A percentile compares a stretch with the other conserved stretches of the same genome.
phyloP scores from a whole-genome alignment of 2,797 vertebrate genomes.

The Hoplostethus atlanticus region DNA sequence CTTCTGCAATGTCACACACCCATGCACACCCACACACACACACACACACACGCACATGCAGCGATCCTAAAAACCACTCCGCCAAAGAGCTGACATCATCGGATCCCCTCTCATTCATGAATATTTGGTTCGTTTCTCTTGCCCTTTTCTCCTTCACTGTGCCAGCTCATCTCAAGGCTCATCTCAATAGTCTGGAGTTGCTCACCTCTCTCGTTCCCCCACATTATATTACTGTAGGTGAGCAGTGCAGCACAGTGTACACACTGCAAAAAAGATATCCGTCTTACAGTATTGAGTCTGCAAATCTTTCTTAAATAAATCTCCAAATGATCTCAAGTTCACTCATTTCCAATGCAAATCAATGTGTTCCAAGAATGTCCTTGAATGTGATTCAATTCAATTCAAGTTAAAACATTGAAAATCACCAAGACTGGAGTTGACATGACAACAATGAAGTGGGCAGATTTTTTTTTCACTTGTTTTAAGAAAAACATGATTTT shows the following conservation, averaged over 20 bases:
- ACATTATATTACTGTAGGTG: background rate
- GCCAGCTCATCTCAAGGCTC: conserved; percentile 29
- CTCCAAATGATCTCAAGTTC: no score
- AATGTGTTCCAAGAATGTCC: no score
- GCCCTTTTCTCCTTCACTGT: conserved; percentile 33
- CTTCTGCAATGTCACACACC: conserved; percentile 48
- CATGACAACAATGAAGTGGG: no score
- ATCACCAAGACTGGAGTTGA: no score
- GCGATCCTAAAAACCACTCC: background rate
- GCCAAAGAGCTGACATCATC: conserved; percentile 56
- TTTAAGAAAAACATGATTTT: no score
- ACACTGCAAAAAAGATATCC: no score
- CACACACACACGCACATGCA: conserved; percentile 5
- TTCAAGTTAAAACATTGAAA: no score
- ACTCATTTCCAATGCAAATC: no score
- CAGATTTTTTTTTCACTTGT: no score
- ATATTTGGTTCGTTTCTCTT: conserved; percentile 11
- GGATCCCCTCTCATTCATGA: conserved; percentile 39
- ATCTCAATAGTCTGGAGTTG: conserved; percentile 20
- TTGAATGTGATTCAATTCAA: no score
- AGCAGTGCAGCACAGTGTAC: background rate
- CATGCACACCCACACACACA: conserved; percentile 4
- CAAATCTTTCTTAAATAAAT: no score
- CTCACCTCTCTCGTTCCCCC: conserved; percentile 26
- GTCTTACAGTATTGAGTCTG: no score